phyloP scores from a whole-genome alignment of 1,140 invertebrate species.

The Samia ricini region DNA sequence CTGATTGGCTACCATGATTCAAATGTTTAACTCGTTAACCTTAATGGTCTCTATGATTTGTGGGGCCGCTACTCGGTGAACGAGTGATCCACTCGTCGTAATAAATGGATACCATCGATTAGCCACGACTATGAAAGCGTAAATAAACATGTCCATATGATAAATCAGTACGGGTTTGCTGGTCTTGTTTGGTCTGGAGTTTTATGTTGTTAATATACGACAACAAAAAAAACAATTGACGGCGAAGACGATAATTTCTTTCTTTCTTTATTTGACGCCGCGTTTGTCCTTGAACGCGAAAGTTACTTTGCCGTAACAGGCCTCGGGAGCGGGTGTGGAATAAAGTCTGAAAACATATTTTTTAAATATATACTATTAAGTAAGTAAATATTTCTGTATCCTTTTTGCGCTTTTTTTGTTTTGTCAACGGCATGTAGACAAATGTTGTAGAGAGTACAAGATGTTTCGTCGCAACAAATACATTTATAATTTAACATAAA shows the following conservation, averaged over 20 bases:
- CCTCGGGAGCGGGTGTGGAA: neutral
- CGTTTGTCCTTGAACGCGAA: neutral
- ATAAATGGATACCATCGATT: slow-evolving; percentile 20
- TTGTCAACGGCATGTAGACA: neutral
- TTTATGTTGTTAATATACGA: too few species aligned
- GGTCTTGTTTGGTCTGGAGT: too few species aligned
- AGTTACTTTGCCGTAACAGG: neutral
- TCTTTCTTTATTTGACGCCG: neutral
- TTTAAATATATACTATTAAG: neutral
- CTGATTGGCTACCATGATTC: slow-evolving; percentile 29
- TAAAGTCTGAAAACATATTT: neutral
- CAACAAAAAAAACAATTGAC: slow-evolving; percentile 1
- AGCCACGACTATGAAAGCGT: slow-evolving; percentile 4
- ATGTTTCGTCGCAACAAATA: too few species aligned
- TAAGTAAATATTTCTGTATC: neutral
- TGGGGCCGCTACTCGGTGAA: slow-evolving; percentile 16
- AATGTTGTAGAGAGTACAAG: neutral
- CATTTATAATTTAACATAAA: too few species aligned
- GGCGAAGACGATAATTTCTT: neutral
- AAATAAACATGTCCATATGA: slow-evolving; percentile 13
- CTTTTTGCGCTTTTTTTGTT: neutral
- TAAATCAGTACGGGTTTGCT: slow-evolving; percentile 15
- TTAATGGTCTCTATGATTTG: slow-evolving; percentile 38
- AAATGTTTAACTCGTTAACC: slow-evolving; percentile 36
- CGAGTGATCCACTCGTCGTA: slow-evolving; percentile 7